Evolutionary conservation across 2,113 vertebrate genomes (phyloP).

Genomic region (Nesoenas mayeri): DNA sequence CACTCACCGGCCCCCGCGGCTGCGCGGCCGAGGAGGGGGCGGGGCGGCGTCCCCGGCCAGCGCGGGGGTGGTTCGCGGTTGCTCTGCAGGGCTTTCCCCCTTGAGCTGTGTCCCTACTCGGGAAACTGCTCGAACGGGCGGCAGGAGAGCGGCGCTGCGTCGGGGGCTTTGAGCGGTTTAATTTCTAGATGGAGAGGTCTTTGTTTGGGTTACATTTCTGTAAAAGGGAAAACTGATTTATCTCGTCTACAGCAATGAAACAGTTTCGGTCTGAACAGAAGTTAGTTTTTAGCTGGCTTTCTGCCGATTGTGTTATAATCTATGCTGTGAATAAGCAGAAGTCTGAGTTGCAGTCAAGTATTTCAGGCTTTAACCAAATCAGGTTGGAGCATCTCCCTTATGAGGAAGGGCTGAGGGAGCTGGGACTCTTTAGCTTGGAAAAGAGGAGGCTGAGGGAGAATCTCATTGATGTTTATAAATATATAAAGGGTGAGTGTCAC

Average conservation of each 20-base stretch:
- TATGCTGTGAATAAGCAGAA: neutral
- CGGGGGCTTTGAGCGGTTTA: accelerated
- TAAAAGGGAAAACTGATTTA: too few species aligned
- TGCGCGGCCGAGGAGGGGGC: too few species aligned
- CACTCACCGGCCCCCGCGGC: too few species aligned
- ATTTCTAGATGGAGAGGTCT: neutral
- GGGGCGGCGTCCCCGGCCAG: accelerated
- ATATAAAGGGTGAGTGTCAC: too few species aligned
- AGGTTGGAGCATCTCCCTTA: too few species aligned
- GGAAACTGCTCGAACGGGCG: accelerated
- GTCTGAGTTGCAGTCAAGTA: neutral
- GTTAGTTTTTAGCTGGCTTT: neutral
- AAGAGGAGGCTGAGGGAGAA: too few species aligned
- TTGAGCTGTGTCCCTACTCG: accelerated
- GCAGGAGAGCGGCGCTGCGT: accelerated
- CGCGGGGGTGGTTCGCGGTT: accelerated
- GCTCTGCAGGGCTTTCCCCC: accelerated
- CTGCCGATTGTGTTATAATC: neutral
- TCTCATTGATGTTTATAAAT: too few species aligned
- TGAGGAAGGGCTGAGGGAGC: too few species aligned
- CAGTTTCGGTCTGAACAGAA: neutral
- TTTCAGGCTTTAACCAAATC: neutral
- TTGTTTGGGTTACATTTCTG: too few species aligned
- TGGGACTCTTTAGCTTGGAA: too few species aligned
- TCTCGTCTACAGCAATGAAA: neutral